Base-by-base conservation (phyloP, 2,113 vertebrate genomes). In the Columba janthina region DNA sequence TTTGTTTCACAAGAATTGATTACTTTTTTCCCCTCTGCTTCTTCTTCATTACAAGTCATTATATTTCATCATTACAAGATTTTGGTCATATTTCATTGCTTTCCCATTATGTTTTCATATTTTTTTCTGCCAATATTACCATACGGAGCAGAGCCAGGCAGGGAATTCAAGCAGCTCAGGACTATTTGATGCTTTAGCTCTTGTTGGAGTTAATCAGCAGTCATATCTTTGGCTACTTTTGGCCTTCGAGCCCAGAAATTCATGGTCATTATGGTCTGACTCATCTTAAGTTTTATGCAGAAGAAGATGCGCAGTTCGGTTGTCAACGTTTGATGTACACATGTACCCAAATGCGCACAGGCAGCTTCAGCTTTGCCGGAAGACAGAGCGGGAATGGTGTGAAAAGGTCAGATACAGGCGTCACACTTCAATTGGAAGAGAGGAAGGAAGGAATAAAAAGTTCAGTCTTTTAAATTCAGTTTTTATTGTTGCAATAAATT, bases 21-120 rank as follows among this genome's bases (percentile, higher is more conserved):
- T 70, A 13, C 75, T 17, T 77, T 96, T 89, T 40, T 29, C 10
- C 11, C 70, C 70, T 32, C 58, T 85, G 65, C 85, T 57, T 71
- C 88, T 79, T 93, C 79, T 80, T 96, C 86, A 94, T 93, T 94
- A 82, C 2, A 2, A 96, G 56, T 69, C 92, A 89, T 97, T 96
- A 88, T 91, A 83, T 79, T 94, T 89, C 91, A 90, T 93, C 89
- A 77, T 89, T 94, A 91, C 82, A 76, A 74, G 87, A 28, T 65
- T 71, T 87, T 32, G 53, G 65, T 94, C 91, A 62, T 96, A 86
- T 75, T 93, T 85, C 85, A 84, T 61, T 92, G 62, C 57, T 85
- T 94, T 79, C 69, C 66, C 69, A 79, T 88, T 74, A 90, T 44
- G 51, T 85, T 85, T 86, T 74, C 70, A 32, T 80, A 65, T 60